These are phyloP conservation scores for Brachionus paranguensis DNA, from an alignment of 1,140 invertebrate species.

Conservation along the genomic window DNA sequence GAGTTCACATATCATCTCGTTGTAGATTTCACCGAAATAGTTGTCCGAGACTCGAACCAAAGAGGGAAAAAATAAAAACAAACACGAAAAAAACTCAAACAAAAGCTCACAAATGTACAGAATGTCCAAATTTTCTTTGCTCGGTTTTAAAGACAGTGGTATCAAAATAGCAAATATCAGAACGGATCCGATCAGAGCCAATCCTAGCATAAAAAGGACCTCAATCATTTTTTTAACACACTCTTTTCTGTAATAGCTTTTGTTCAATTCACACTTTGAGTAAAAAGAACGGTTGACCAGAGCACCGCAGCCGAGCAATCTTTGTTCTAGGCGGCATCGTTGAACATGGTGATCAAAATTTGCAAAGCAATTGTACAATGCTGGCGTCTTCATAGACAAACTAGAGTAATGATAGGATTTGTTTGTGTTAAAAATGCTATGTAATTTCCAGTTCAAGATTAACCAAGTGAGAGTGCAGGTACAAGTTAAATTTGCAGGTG, in stretches of 20 bases:
- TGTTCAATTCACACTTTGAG: background rate
- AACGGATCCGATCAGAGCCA: background rate
- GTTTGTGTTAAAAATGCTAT: background rate
- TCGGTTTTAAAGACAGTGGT: background rate
- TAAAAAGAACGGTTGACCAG: background rate
- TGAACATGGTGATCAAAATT: background rate
- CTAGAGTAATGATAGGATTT: background rate
- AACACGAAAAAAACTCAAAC: background rate
- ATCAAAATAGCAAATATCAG: background rate
- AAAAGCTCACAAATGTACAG: background rate
- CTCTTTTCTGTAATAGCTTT: background rate
- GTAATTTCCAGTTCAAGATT: background rate
- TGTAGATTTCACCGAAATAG: background rate
- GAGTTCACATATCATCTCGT: background rate
- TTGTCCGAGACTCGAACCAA: background rate
- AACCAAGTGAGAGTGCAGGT: slow-evolving; percentile 15
- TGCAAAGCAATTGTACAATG: background rate
- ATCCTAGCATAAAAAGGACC: background rate
- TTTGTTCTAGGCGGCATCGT: background rate
- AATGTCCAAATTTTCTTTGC: background rate
- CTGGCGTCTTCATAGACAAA: background rate
- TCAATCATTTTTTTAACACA: background rate
- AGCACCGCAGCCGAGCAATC: background rate
- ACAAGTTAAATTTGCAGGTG: background rate
- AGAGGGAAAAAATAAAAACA: background rate